Base-by-base conservation (phyloP, 2,888 invertebrate species). In the Rambutsinella grinnellia region DNA sequence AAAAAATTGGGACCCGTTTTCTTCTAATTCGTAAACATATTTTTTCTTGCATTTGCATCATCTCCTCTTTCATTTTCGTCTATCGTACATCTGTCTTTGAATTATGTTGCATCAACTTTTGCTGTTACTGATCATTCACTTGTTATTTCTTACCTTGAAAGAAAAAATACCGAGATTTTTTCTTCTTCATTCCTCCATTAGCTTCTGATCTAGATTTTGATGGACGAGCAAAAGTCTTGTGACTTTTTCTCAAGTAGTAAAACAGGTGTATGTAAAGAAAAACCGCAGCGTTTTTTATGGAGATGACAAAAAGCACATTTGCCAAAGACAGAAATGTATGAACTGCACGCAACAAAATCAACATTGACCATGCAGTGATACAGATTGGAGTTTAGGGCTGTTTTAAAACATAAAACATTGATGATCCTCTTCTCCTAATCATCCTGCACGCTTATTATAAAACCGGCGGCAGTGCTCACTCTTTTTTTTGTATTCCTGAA, bases 121-220 rank as follows among this genome's bases (percentile, higher is more conserved):
- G 36, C 36, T 36, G 36, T 13, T 36, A 36, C n/a, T n/a, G n/a
- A n/a, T n/a, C n/a, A n/a, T n/a, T n/a, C n/a, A n/a, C n/a, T n/a
- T n/a, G n/a, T n/a, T n/a, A n/a, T n/a, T n/a, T n/a, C n/a, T 36
- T 5, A 36, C 6, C 6, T 36, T 36, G 13, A 36, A 36, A 36
- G 6, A 36, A 36, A 36, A 36, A 36, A 36, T 36, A 36, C 36
- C 13, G 36, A 36, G 36, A 36, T 36, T 36, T 36, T 36, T n/a
- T n/a, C n/a, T n/a, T n/a, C 10, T 26, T 5, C 5, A 46, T 10
- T 58, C 67, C n/a, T n/a, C 67, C 46, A 49, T 67, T 68, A 68
- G 60, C 75, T 61, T 68, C 36, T 75, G 75, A 75, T 75, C 67
- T 75, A 75, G 75, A 68, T 75, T 13, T 68, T 75, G 75, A 75